A percentile compares a stretch with the other conserved stretches of the same genome.
Conservation (phyloP, 2,888 invertebrate genomes). For the Oligia fasciuncula region DNA sequence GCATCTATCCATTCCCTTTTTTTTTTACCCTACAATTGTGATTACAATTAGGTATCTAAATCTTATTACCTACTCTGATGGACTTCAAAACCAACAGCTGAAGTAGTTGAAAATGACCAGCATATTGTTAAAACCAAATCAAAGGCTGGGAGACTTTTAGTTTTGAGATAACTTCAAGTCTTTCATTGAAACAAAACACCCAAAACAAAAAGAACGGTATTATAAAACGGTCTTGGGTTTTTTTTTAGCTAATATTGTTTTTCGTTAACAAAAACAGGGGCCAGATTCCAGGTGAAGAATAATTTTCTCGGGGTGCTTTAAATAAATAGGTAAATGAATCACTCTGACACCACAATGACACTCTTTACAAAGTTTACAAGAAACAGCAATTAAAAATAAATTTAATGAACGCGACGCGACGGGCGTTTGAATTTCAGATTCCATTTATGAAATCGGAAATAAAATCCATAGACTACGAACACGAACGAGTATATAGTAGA, state of each 20-base stretch:
- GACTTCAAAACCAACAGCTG: background rate
- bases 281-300: background rate
- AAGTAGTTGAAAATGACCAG: background rate
- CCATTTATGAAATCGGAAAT: conserved; percentile 18
- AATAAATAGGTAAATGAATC: background rate
- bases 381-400: background rate
- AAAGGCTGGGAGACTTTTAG: background rate
- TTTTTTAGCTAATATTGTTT: background rate
- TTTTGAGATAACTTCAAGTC: background rate
- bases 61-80: background rate
- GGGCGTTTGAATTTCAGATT: background rate
- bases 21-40: background rate
- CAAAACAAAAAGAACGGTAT: background rate
- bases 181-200: background rate
- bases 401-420: too few relatives aligned
- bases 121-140: background rate
- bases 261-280: background rate
- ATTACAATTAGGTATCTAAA: background rate
- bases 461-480: conserved; percentile 24
- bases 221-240: background rate
- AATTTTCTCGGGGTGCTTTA: too few relatives aligned
- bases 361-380: background rate
- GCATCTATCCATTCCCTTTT: background rate
- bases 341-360: too few relatives aligned
- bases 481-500: conserved; percentile 45